These are phyloP conservation scores for Tribolium madens DNA, from an alignment of 1,140 invertebrate genomes.

Conservation along the genomic window DNA sequence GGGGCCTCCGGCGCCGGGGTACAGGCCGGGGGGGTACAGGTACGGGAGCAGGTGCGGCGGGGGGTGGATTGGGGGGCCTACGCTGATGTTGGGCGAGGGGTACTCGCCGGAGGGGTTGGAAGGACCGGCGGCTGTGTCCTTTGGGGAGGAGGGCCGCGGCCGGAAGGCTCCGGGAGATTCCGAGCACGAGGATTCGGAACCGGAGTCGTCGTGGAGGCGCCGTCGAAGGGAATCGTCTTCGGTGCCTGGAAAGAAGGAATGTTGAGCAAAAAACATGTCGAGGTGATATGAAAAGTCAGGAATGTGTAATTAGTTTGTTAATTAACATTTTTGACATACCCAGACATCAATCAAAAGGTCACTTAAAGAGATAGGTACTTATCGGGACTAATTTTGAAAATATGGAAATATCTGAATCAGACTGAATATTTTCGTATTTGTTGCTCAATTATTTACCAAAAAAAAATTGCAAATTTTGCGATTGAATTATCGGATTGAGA, in stretches of 20 bases:
- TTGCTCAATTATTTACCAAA: too few species aligned
- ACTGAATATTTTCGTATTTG: too few species aligned
- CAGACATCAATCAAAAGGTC: constrained; percentile 1
- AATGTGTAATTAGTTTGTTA: background rate
- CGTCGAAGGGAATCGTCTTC: constrained; percentile 68
- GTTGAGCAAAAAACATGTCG: constrained; percentile 7
- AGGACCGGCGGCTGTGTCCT: constrained; percentile 67
- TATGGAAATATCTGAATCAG: too few species aligned
- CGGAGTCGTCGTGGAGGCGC: constrained; percentile 72
- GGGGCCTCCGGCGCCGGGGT: constrained; percentile 73
- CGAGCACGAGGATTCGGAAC: constrained; percentile 76
- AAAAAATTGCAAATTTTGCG: too few species aligned
- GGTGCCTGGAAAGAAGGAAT: constrained; percentile 52
- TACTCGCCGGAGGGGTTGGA: constrained; percentile 72
- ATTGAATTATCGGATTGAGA: too few species aligned
- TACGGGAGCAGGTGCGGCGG: constrained; percentile 86
- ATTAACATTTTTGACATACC: background rate
- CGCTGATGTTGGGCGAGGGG: constrained; percentile 86
- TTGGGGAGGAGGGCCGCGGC: constrained; percentile 69
- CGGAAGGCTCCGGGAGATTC: constrained; percentile 72
- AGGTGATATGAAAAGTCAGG: background rate
- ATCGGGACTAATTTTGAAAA: background rate
- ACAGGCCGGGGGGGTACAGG: constrained; percentile 88
- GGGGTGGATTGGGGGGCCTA: constrained; percentile 89
- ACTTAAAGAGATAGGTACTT: background rate